A percentile compares a stretch with the other conserved stretches of the same genome.
Conservation (phyloP, 2,113 vertebrate species). For the Corvus moneduloides region DNA sequence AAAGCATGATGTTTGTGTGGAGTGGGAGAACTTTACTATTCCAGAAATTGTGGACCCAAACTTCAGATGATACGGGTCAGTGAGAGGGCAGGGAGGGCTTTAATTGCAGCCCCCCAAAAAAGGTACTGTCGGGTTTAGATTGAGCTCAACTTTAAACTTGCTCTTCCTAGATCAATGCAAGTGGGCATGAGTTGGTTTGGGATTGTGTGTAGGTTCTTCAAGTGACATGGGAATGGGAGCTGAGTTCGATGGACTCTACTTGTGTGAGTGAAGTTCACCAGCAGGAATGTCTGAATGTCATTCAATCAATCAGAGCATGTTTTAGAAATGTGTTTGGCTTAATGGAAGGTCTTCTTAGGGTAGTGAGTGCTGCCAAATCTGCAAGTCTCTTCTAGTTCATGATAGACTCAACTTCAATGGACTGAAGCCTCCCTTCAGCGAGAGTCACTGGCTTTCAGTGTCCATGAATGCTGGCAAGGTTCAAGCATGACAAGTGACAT, state of each 20-base stretch:
- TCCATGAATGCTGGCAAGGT: neutral
- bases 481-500: neutral
- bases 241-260: neutral
- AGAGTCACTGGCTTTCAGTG: neutral
- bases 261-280: neutral
- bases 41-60: neutral
- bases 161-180: neutral
- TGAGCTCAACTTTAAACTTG: neutral
- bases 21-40: neutral
- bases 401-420: neutral
- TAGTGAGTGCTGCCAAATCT: neutral
- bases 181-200: neutral
- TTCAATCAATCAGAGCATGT: accelerated
- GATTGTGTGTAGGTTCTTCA: neutral
- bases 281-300: neutral
- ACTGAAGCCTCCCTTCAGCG: neutral
- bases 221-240: neutral
- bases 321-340: neutral
- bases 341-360: neutral
- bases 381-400: neutral
- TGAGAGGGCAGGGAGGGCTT: neutral
- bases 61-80: neutral
- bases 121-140: neutral
- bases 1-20: neutral
- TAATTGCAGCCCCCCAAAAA: neutral